Base-by-base conservation (phyloP, 2,797 vertebrate genomes). In the Sarcophilus harrisii region DNA sequence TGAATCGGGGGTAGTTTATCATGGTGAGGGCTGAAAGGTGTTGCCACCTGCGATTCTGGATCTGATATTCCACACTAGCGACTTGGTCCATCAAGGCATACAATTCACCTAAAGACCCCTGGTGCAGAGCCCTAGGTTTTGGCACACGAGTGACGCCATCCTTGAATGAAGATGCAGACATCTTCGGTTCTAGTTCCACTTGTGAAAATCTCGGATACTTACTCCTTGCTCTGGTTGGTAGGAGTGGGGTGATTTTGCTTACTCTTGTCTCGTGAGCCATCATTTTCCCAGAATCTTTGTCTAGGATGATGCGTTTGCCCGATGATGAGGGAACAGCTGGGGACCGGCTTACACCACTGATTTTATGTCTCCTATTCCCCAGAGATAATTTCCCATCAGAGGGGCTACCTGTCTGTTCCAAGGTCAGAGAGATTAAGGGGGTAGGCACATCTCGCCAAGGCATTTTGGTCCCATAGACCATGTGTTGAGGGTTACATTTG, bases 11-110 rank as follows among this genome's bases (percentile, higher is more conserved):
- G 57, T 98, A 98, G 96, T 99, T 99, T 93, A 99, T 99, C 92
- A 92, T 60, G 0, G 99, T 99, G 29, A 99, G 97, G 95, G 99
- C 99, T 0, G 99, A 98, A 1, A 99, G 99, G 97, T 99, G 99
- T 92, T 99, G 98, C 98, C 99, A 99, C 8, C 62, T 95, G 28
- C 14, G 94, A 12, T 98, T 97, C 14, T 87, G 62, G 12, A 18
- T 32, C 10, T 93, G 93, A 32, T 2, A 32, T 30, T 87, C 73
- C 38, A 27, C 73, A 87, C 21, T 49, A 27, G 38, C 1, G 38
- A 99, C 99, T 0, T 96, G 73, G 29, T 95, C 97, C 98, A 99
- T 99, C 94, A 99, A 96, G 14, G 94, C 94, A 18, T 91, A 90
- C n/a, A 99, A 98, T 95, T 99, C 99, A 12, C 93, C 96, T 93